These are phyloP conservation scores for Slavum lentiscoides DNA, from an alignment of 2,888 invertebrate species.

Conservation along the genomic window DNA sequence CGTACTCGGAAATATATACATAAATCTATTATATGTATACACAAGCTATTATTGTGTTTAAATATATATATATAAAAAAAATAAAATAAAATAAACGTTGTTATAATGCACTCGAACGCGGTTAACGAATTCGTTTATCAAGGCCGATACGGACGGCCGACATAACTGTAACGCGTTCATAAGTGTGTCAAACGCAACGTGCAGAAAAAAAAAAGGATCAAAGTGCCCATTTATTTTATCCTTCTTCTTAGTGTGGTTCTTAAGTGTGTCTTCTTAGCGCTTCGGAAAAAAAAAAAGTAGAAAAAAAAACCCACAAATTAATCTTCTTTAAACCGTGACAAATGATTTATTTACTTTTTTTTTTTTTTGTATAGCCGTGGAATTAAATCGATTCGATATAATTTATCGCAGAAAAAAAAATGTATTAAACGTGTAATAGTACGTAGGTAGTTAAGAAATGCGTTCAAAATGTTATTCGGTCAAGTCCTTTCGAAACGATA, in stretches of 20 bases:
- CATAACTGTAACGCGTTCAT: constrained; percentile 39
- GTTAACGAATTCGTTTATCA: constrained; percentile 46
- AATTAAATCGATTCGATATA: background rate
- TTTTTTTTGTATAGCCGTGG: background rate
- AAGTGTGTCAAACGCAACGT: constrained; percentile 52
- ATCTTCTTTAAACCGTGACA: constrained; percentile 27
- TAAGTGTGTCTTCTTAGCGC: background rate
- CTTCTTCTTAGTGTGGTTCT: background rate
- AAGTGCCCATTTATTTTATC: background rate
- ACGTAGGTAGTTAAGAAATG: too few species aligned
- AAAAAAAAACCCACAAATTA: background rate
- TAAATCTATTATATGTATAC: background rate
- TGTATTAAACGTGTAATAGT: background rate
- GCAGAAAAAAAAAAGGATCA: constrained; percentile 50
- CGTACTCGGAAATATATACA: background rate
- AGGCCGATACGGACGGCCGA: constrained; percentile 6
- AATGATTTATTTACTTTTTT: background rate
- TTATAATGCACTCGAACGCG: background rate
- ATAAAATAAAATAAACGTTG: background rate
- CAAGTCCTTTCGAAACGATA: too few species aligned
- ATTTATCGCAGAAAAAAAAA: background rate
- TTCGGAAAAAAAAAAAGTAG: background rate
- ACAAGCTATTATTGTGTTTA: background rate
- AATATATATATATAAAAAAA: too few species aligned
- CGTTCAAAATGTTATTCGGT: too few species aligned